Evolutionary conservation across 2,888 invertebrate genomes (phyloP).

Genomic region (Malacosoma neustria): DNA sequence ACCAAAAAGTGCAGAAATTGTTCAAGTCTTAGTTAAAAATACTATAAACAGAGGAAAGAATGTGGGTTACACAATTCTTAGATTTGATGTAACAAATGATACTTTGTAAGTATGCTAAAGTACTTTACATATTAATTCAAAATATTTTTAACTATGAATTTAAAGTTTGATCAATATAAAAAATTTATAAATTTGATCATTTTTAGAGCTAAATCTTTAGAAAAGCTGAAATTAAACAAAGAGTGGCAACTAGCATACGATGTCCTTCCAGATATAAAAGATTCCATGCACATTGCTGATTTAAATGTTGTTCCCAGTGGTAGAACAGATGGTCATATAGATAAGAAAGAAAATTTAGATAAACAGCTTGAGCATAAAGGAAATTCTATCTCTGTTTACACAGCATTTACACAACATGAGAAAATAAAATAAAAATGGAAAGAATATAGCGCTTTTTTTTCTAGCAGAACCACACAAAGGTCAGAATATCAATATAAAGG

Average conservation of each 20-base stretch:
- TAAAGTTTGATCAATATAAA: too few species aligned
- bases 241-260: conserved; percentile 53
- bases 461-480: too few species aligned
- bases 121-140: neutral
- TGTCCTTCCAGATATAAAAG: conserved; percentile 29
- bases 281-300: conserved; percentile 5
- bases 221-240: conserved; percentile 40
- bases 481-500: too few species aligned
- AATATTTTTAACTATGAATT: too few species aligned
- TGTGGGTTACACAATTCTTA: conserved; percentile 41
- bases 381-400: conserved; percentile 37
- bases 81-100: conserved; percentile 49
- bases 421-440: conserved; percentile 10
- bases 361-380: conserved; percentile 5
- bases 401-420: conserved; percentile 20
- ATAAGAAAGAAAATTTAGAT: neutral
- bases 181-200: neutral
- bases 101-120: conserved; percentile 31
- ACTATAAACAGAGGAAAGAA: conserved; percentile 48
- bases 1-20: conserved; percentile 34
- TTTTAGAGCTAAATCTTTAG: conserved; percentile 42
- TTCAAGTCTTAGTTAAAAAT: conserved; percentile 39
- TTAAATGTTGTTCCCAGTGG: neutral
- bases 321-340: neutral
- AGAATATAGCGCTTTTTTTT: too few species aligned